Base-by-base conservation (phyloP, 2,113 vertebrate genomes). In the Alaudala cheleensis region DNA sequence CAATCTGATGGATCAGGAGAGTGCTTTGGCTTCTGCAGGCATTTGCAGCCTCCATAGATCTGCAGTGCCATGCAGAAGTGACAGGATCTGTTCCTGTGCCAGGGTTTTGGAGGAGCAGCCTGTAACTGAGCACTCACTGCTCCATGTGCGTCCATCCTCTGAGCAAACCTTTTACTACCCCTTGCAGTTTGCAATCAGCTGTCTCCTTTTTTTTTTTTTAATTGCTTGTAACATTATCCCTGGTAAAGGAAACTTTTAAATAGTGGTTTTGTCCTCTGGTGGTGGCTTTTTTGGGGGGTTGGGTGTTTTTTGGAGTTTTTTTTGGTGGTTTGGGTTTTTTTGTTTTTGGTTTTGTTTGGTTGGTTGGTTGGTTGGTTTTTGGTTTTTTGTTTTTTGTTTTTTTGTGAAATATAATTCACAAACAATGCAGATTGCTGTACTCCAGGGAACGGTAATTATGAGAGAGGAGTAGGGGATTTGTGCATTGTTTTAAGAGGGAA, bases 181-280 rank as follows among this genome's bases (percentile, higher is more conserved):
- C 61, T 45, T 18, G 28, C 51, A 33, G n/a, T 67, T 77, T 86
- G 64, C 14, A 39, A 72, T 58, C 25, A 85, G 15, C n/a, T 86
- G 70, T 42, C 33, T 33, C 25, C 2, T 11, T 45, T 56, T 34
- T 11, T 28, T 22, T 31, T 54, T 50, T 13, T 29, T 40, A n/a
- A 9, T 34, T 47, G 14, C n/a, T 92, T 84, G 24, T 88, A 56
- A 53, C 15, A 28, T 76, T 69, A 31, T 45, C 34, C 9, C 66
- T 62, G 23, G 37, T 72, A 79, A 70, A 94, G 81, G 67, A 97
- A 97, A 96, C 72, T 93, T 94, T 73, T 77, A 78, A 89, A 90
- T 61, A 76, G 56, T 70, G 31, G 1, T 3, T 56, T 92, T 95
- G 95, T 94, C 60, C 50, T 69, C n/a, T n/a, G n/a, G n/a, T n/a